Conservation (phyloP, 1,140 invertebrate genomes). For the Drosophila saltans region DNA sequence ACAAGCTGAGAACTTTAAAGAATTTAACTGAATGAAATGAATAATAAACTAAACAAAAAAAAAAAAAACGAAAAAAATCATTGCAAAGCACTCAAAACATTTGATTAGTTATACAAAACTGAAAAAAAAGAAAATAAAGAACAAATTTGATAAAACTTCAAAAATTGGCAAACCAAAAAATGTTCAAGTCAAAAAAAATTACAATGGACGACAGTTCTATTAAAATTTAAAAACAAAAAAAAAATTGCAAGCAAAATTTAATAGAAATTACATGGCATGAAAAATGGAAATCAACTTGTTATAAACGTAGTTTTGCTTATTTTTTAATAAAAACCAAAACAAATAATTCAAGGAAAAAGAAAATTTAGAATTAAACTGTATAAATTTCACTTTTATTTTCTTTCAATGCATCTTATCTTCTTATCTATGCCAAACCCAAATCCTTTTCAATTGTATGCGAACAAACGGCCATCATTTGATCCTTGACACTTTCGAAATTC, state of each 20-base stretch:
- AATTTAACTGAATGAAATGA: conserved; percentile 54
- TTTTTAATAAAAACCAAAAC: conserved; percentile 81
- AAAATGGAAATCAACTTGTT: conserved; percentile 82
- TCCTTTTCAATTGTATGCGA: conserved; percentile 90
- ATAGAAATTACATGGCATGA: conserved; percentile 64
- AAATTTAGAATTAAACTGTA: conserved; percentile 3
- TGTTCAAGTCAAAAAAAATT: conserved; percentile 40
- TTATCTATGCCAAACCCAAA: conserved; percentile 84
- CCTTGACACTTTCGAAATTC: conserved; percentile 88
- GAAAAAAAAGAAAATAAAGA: conserved; percentile 5
- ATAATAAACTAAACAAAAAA: conserved; percentile 47
- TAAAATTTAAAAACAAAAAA: conserved; percentile 40
- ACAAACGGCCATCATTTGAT: conserved; percentile 92
- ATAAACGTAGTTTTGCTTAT: conserved; percentile 83
- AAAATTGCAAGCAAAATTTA: conserved; percentile 64
- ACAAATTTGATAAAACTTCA: conserved; percentile 30
- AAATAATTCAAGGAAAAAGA: conserved; percentile 73
- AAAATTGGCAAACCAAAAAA: conserved; percentile 57
- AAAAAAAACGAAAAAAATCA: conserved; percentile 41
- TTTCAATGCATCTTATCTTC: conserved; percentile 16
- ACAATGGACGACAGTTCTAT: conserved; percentile 43
- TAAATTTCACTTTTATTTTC: conserved; percentile 28
- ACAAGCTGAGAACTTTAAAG: conserved; percentile 67
- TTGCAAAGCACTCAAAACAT: conserved; percentile 62
- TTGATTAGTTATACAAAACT: conserved; percentile 68